phyloP scores from a whole-genome alignment of 1,140 invertebrate species.

The Caenorhabditis latens region DNA sequence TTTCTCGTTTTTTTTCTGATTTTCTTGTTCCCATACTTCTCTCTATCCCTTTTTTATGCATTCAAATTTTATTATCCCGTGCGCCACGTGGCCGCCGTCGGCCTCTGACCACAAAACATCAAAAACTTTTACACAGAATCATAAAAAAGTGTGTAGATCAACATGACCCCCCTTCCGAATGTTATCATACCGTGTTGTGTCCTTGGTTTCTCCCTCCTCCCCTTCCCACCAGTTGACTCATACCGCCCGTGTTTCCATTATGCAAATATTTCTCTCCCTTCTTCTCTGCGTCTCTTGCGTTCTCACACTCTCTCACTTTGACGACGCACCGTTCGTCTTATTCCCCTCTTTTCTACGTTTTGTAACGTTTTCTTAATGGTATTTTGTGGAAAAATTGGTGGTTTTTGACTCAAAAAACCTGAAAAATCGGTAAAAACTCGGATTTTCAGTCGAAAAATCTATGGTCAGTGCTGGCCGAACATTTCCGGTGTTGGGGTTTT shows the following conservation, averaged over 20 bases:
- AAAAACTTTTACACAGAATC: too few species aligned
- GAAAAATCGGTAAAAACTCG: too few species aligned
- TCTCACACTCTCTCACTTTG: neutral
- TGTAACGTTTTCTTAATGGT: neutral
- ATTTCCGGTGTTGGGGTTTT: too few species aligned
- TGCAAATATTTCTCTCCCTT: constrained; percentile 6
- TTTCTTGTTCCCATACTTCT: neutral
- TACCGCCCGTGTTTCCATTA: neutral
- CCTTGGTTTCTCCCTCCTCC: neutral
- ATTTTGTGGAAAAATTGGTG: neutral
- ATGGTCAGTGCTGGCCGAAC: too few species aligned
- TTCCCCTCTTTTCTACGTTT: neutral
- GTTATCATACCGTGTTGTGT: constrained; percentile 10
- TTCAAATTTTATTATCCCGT: neutral
- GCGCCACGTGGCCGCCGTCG: neutral
- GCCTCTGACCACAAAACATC: neutral
- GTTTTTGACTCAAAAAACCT: neutral
- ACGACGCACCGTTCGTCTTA: neutral
- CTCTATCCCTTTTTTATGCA: neutral
- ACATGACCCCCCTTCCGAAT: neutral
- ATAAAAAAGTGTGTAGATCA: too few species aligned
- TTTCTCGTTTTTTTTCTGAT: too few species aligned
- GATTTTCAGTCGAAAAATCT: too few species aligned
- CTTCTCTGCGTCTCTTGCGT: neutral
- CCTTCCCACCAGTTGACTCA: neutral